Evolutionary conservation across 1,140 invertebrate genomes (phyloP), one percentile per base, ranked within the genome.

Genomic region (Oedothorax gibbosus): DNA sequence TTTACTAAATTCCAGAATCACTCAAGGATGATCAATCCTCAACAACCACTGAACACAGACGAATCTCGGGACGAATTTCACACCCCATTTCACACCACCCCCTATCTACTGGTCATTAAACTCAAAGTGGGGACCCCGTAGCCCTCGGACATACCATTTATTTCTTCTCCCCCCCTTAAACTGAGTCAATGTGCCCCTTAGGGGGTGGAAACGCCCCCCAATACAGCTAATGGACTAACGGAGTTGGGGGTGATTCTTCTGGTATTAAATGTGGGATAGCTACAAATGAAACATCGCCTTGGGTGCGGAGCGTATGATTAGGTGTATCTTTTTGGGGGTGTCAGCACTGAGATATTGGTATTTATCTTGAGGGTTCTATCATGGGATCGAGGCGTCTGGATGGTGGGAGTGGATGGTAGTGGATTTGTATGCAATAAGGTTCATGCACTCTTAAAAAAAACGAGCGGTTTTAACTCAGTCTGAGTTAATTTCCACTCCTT

Each of bases 191-290:
- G 51, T 53, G 54, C 69, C 69, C 78, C 54, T 35, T 2, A 15
- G 77, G 53, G 57, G 60, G 62, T 11, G 11, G 77, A 9, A 51
- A 71, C 78, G 53, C 66, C 78, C 66, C 78, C 21, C 54, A 80
- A 80, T 80, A 80, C 71, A 71, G 78, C 78, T 80, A 80, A 80
- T 80, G 78, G 65, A 80, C 50, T n/a, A 57, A 14, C 20, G 54
- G 8, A 4, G 15, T 7, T n/a, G 64, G 66, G 54, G 50, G 65
- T 18, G 49, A 57, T 65, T 66, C 53, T n/a, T 14, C 56, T 54
- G 65, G 66, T 80, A 80, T 80, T 80, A 80, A 80, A 80, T 80
- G 60, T 20, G 50, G 57, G 65, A 80, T 71, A 69, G 78, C 65
- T 80, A 20, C 78, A 71, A 80, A 66, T 80, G 78, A 71, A 80